These are phyloP conservation scores for Phyllostomus hastatus DNA, from an alignment of 2,113 vertebrate species.

Conservation along the genomic window DNA sequence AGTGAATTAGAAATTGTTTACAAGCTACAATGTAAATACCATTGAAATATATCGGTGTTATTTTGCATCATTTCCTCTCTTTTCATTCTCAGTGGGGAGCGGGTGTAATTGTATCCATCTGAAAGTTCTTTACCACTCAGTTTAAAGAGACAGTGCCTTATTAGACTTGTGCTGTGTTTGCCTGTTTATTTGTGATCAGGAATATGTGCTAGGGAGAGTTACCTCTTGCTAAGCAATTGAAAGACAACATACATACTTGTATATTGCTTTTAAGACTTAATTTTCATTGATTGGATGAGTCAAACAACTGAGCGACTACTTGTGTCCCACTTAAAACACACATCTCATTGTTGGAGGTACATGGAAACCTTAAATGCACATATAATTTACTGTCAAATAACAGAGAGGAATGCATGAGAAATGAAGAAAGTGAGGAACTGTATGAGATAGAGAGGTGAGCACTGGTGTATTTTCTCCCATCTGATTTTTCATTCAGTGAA, in stretches of 20 bases:
- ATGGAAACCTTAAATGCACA: neutral
- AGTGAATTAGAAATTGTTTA: slow-evolving; percentile 60
- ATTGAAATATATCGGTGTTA: slow-evolving; percentile 40
- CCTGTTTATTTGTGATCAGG: neutral
- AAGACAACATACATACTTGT: neutral
- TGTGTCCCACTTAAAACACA: neutral
- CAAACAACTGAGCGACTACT: neutral
- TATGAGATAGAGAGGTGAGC: neutral
- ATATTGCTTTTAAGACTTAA: neutral
- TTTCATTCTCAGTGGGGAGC: neutral
- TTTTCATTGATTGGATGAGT: neutral
- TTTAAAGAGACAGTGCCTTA: slow-evolving; percentile 15
- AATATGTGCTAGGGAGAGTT: neutral
- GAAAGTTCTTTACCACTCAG: neutral
- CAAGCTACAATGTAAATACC: slow-evolving; percentile 44
- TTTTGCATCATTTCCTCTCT: slow-evolving; percentile 55
- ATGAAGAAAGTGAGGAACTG: neutral
- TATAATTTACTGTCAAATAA: neutral
- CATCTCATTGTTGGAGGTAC: neutral
- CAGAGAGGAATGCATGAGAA: neutral
- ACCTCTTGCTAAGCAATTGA: neutral
- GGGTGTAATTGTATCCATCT: slow-evolving; percentile 13
- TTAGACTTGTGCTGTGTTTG: neutral
- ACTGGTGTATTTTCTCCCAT: neutral
- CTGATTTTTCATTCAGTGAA: neutral